A percentile compares a stretch with the other conserved stretches of the same genome.
Conservation (phyloP, 2,888 invertebrate genomes). For the Ischnura elegans region DNA sequence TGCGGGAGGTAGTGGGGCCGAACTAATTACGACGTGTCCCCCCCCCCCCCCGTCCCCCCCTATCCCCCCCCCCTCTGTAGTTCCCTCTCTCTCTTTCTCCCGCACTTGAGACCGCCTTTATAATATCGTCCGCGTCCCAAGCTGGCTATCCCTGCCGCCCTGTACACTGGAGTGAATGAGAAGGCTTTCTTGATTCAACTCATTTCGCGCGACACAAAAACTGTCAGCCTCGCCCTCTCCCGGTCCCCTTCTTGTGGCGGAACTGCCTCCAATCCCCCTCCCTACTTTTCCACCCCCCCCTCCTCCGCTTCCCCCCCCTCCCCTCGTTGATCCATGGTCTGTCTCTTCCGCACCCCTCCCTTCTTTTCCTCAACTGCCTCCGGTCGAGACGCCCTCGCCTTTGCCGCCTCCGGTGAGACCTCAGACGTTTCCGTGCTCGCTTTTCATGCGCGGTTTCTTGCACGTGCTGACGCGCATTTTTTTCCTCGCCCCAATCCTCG, state of each 20-base stretch:
- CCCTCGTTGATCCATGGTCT: not conserved
- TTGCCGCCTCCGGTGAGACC: not conserved
- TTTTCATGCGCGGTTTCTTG: not conserved
- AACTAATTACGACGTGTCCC: not conserved
- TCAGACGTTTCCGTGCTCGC: not conserved
- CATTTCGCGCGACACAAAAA: not conserved
- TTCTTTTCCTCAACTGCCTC: not conserved
- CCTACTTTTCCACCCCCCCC: not conserved
- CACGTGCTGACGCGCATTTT: slow-evolving; percentile 33
- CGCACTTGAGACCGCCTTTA: slow-evolving; percentile 17
- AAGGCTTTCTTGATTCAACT: slow-evolving; percentile 31
- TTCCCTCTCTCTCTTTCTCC: not conserved
- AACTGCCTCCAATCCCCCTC: not conserved
- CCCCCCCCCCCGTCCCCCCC: not conserved
- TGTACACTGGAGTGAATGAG: not conserved
- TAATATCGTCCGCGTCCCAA: not conserved
- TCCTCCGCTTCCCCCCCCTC: not conserved
- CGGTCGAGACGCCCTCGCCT: not conserved
- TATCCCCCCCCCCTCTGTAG: not conserved
- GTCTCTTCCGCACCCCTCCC: not conserved
- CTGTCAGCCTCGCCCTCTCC: not conserved
- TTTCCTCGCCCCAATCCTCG: not conserved
- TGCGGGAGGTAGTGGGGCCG: not conserved
- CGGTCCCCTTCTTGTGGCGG: not conserved
- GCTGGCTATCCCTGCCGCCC: not conserved